phyloP scores from a whole-genome alignment of 2,797 vertebrate species.

The Zonotrichia albicollis region DNA sequence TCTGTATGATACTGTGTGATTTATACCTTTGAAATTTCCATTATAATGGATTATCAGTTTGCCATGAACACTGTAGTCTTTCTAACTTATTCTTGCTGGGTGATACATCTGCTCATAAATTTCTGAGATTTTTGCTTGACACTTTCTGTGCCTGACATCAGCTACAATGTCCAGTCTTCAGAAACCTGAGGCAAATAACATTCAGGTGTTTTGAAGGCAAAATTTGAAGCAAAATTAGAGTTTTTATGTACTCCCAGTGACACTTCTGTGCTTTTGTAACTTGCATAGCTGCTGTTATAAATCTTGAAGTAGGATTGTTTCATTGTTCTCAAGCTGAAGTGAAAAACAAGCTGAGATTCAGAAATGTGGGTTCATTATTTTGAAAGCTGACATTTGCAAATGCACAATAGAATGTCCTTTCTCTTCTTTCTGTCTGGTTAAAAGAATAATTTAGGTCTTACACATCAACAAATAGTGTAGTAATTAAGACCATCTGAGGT shows the following conservation, averaged over 20 bases:
- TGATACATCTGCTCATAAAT: neutral
- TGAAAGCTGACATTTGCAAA: conserved; percentile 41
- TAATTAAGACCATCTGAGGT: conserved; percentile 29
- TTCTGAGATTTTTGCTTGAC: neutral
- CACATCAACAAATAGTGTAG: neutral
- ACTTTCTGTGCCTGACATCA: neutral
- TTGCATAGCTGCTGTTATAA: neutral
- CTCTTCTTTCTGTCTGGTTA: neutral
- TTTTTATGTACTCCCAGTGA: neutral
- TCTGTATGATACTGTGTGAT: neutral
- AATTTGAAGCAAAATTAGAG: neutral
- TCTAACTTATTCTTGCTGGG: neutral
- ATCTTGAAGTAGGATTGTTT: neutral
- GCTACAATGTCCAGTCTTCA: neutral
- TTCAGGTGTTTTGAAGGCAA: neutral
- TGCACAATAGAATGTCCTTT: neutral
- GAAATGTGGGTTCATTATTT: neutral
- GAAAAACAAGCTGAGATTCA: conserved; percentile 29
- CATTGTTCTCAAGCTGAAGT: neutral
- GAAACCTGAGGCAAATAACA: neutral
- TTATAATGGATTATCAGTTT: neutral
- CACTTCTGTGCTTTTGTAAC: conserved; percentile 22
- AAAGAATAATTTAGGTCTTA: neutral
- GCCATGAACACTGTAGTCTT: neutral
- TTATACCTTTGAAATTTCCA: neutral